Evolutionary conservation across 2,113 vertebrate genomes (phyloP), one percentile per base, ranked within the genome.

Genomic region (Prietella phreatophila): DNA sequence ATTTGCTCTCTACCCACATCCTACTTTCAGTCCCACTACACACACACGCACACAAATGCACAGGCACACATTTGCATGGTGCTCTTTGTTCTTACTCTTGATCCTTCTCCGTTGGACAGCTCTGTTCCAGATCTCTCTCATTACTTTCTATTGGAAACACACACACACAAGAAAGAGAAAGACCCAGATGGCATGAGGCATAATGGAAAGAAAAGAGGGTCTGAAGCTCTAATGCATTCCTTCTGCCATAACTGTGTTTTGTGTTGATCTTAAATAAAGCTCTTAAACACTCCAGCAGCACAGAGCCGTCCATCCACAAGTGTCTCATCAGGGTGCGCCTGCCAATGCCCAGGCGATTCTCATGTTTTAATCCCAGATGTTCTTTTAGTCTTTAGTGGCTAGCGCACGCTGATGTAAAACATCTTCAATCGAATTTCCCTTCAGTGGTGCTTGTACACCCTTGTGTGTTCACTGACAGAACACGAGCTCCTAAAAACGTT

Each of bases 41-140:
- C 88, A 89, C 67, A 85, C 71, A 82, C 69, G 67, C 82, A 76
- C 86, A 90, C 60, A 85, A 78, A 88, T 58, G 78, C 80, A 88
- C 86, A 83, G 47, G 82, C 67, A 85, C 83, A 55, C 89, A 92
- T 92, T 92, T 94, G 91, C 92, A 93, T 90, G 90, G n/a, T 63
- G 36, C 61, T 83, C 78, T 89, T 87, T 89, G 86, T 89, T 89
- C 87, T 84, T 63, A 61, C 60, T 92, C 93, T 92, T 92, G 92
- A 93, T 89, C 87, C 58, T 93, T 92, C 86, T 56, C 90, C 85
- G 89, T 86, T 88, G 85, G 87, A 84, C 82, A 75, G 85, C 85
- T 85, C 90, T 87, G 90, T 90, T 93, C 87, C 86, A 60, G 25
- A 85, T 86, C 85, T 73, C 76, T 85, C 82, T 87, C 81, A 89